These are phyloP conservation scores for Meleagris gallopavo DNA, from an alignment of 2,113 vertebrate species.

Conservation along the genomic window DNA sequence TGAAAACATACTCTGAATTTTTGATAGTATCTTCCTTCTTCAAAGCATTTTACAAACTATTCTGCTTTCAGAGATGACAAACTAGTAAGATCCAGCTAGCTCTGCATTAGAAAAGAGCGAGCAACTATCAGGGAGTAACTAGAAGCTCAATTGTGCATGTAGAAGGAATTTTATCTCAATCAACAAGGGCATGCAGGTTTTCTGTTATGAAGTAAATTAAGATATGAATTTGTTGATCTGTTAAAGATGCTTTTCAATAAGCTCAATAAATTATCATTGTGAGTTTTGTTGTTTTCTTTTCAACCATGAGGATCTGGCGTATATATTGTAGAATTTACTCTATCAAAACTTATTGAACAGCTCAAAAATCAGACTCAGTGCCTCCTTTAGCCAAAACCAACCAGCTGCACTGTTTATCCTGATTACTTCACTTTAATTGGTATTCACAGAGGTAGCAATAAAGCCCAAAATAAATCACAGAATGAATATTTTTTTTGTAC, in stretches of 20 bases:
- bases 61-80: background rate
- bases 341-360: background rate
- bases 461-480: background rate
- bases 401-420: background rate
- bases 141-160: background rate
- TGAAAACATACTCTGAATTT: slow-evolving; percentile 9
- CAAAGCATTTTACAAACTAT: background rate
- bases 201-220: background rate
- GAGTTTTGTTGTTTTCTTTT: background rate
- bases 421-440: background rate
- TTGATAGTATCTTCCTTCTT: slow-evolving; percentile 9
- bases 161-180: slow-evolving; percentile 12
- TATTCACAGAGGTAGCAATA: background rate
- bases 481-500: background rate
- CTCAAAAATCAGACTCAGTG: background rate
- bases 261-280: background rate
- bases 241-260: background rate
- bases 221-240: background rate
- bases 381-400: background rate
- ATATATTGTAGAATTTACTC: background rate
- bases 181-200: background rate
- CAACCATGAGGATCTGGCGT: background rate
- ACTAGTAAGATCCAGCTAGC: background rate
- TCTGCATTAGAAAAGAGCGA: background rate
- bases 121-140: background rate